These are phyloP conservation scores for Peromyscus polionotus DNA, from an alignment of 2,113 vertebrate genomes.

Conservation along the genomic window DNA sequence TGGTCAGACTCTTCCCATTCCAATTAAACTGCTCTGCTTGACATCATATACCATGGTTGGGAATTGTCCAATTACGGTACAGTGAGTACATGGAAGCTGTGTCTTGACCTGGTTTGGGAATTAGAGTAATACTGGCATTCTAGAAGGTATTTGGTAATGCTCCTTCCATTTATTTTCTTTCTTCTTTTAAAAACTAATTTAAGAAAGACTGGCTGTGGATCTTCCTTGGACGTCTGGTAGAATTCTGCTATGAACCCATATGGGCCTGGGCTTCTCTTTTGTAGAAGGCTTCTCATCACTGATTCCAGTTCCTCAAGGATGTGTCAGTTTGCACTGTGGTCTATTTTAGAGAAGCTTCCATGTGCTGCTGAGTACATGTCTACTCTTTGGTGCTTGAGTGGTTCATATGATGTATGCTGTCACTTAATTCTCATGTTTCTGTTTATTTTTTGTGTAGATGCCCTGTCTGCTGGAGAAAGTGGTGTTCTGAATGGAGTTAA, in stretches of 20 bases:
- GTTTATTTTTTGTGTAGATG: not conserved
- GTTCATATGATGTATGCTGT: not conserved
- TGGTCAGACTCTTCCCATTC: not conserved
- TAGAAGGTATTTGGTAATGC: too few relatives aligned
- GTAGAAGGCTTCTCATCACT: not conserved
- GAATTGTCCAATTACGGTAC: not conserved
- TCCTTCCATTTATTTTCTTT: not conserved
- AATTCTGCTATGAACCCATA: not conserved
- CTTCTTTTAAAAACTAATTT: not conserved
- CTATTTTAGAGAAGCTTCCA: not conserved
- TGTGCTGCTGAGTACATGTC: not conserved
- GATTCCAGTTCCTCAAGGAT: not conserved
- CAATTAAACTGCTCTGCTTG: not conserved
- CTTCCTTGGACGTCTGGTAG: not conserved
- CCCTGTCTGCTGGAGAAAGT: not conserved
- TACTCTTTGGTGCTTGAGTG: too few relatives aligned
- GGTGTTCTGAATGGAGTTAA: not conserved
- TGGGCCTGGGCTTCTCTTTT: not conserved
- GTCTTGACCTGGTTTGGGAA: not conserved
- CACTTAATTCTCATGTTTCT: not conserved
- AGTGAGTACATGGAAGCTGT: not conserved
- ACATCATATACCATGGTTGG: not conserved
- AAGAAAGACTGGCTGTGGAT: not conserved
- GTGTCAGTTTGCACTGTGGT: not conserved
- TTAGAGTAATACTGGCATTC: not conserved